Base-by-base conservation (phyloP, 2,888 invertebrate species). In the Nomada lathburiana region DNA sequence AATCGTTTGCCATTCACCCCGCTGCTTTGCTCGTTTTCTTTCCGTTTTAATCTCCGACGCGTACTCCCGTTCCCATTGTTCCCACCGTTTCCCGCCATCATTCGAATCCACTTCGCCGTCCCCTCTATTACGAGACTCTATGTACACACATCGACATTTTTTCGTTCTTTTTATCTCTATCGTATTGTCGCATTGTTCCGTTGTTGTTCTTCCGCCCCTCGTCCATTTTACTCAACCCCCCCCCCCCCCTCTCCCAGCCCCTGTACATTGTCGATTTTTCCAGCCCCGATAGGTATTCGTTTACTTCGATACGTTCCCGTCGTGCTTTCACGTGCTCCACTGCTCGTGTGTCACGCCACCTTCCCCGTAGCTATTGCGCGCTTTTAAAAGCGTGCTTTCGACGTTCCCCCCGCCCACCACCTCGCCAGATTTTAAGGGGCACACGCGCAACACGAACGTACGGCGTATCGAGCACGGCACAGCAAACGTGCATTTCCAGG, bases 241-340 rank as follows among this genome's bases (percentile, higher is more conserved):
- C 5, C 3, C 2, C 5, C 47, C 42, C 4, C 52, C 5, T 13
- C 29, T 65, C n/a, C n/a, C 16, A 5, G 42, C 4, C 2, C 60
- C 36, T 52, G 29, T 52, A 29, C 60, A 71, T 71, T 60, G 76
- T 82, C 68, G 72, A 80, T 72, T 69, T 36, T 68, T 60, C 80
- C 18, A 59, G 52, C 44, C 11, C 23, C 71, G 67, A 75, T 75
- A 71, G 75, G 29, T 64, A 64, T 67, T 57, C 78, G 64, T 44
- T 73, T 64, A 68, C 59, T 76, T 57, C 52, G 42, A 52, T n/a
- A 68, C 67, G 59, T 72, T 68, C 70, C 57, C 70, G 74, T 74
- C 47, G 79, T 52, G 77, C 67, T 82, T 80, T 82, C 79, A 67
- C 70, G 70, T 70, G 70, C 69, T 74, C n/a, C 59, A 62, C 70